phyloP scores from a whole-genome alignment of 2,888 invertebrate genomes.

The Metopia argyrocephala region DNA sequence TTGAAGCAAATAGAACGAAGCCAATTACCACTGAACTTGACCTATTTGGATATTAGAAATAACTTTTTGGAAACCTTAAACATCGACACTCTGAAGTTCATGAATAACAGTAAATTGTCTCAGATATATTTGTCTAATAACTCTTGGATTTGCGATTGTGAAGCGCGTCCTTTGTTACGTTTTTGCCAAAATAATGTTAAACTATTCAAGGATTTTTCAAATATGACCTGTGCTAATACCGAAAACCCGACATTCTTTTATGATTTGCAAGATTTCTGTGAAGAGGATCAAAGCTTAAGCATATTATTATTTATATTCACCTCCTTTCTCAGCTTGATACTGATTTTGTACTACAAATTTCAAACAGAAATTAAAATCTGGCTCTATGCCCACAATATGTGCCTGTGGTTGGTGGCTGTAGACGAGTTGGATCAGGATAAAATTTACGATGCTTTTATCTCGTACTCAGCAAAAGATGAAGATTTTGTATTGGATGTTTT shows the following conservation, averaged over 20 bases:
- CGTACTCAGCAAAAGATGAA: slow-evolving; percentile 80
- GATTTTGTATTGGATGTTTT: slow-evolving; percentile 83
- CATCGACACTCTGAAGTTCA: slow-evolving; percentile 74
- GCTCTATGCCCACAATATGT: slow-evolving; percentile 82
- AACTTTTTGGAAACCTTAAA: slow-evolving; percentile 81
- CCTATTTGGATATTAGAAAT: slow-evolving; percentile 80
- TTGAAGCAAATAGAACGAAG: slow-evolving; percentile 74
- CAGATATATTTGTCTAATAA: slow-evolving; percentile 82
- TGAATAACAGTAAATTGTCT: slow-evolving; percentile 78
- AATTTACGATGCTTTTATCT: slow-evolving; percentile 84
- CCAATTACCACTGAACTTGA: slow-evolving; percentile 78
- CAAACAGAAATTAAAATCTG: slow-evolving; percentile 84
- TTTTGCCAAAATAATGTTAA: slow-evolving; percentile 79
- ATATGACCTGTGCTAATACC: slow-evolving; percentile 70
- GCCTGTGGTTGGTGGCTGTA: slow-evolving; percentile 83
- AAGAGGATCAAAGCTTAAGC: slow-evolving; percentile 71
- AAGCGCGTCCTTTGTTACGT: slow-evolving; percentile 80
- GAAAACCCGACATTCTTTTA: neutral
- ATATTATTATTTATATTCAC: slow-evolving; percentile 77
- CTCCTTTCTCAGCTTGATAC: slow-evolving; percentile 77
- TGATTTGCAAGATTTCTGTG: slow-evolving; percentile 78
- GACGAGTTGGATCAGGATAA: slow-evolving; percentile 82
- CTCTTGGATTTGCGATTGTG: slow-evolving; percentile 85
- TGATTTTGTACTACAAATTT: slow-evolving; percentile 80
- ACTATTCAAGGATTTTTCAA: slow-evolving; percentile 66